phyloP scores from a whole-genome alignment of 2,113 vertebrate species.

The Chrysochloris asiatica region DNA sequence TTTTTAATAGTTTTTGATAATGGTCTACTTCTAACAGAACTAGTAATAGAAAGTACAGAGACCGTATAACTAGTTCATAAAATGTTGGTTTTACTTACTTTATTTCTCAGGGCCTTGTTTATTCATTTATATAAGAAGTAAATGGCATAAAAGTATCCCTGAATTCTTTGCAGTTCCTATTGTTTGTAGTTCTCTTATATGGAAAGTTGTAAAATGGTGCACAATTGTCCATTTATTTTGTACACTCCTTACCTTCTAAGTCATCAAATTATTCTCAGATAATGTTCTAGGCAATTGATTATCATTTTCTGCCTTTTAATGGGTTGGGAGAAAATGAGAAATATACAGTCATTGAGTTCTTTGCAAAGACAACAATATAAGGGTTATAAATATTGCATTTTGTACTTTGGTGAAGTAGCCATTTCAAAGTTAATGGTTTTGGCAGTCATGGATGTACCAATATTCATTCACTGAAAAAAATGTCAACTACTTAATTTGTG shows the following conservation, averaged over 20 bases:
- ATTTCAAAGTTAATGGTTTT: constrained; percentile 76
- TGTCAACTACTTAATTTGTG: constrained; percentile 74
- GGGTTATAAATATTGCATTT: constrained; percentile 74
- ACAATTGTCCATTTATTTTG: neutral
- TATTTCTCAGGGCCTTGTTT: neutral
- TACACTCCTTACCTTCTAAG: constrained; percentile 18
- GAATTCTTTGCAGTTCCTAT: neutral
- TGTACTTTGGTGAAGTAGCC: constrained; percentile 45
- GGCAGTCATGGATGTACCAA: constrained; percentile 30
- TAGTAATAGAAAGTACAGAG: neutral
- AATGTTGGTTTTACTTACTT: neutral
- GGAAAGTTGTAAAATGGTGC: neutral
- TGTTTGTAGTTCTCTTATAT: neutral
- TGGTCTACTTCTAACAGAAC: neutral
- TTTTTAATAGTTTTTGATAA: no score
- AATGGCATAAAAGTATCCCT: neutral
- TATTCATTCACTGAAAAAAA: constrained; percentile 70
- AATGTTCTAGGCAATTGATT: constrained; percentile 64
- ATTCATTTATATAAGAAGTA: neutral
- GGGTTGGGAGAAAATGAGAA: constrained; percentile 35
- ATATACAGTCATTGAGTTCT: constrained; percentile 59
- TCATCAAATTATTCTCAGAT: constrained; percentile 47
- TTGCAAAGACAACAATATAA: constrained; percentile 50
- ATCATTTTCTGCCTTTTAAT: constrained; percentile 62
- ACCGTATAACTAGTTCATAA: neutral